phyloP scores from a whole-genome alignment of 2,888 invertebrate species.

The Tinea trinotella region DNA sequence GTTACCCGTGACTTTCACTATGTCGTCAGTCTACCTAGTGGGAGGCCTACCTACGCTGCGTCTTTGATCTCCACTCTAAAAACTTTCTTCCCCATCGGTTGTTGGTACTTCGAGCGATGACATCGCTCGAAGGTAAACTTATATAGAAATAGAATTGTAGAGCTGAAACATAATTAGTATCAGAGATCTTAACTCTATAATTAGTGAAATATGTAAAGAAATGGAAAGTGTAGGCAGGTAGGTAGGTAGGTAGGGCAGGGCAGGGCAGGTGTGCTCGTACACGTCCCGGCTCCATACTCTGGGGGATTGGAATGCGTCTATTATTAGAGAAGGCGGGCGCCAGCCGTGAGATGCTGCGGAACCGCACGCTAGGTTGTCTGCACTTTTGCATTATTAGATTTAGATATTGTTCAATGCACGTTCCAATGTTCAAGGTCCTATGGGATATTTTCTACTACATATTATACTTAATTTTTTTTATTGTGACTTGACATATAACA shows the following conservation, averaged over 20 bases:
- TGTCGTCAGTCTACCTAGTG: too few relatives aligned
- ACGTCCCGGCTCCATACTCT: constrained; percentile 3
- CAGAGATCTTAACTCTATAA: too few relatives aligned
- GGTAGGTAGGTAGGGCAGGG: not conserved
- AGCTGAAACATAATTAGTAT: too few relatives aligned
- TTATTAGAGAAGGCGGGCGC: constrained; percentile 62
- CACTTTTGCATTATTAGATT: not conserved
- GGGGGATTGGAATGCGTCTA: constrained; percentile 51
- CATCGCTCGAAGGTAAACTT: too few relatives aligned
- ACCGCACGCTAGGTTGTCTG: constrained; percentile 7
- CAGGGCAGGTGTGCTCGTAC: not conserved
- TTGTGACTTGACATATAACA: too few relatives aligned
- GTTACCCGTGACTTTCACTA: too few relatives aligned
- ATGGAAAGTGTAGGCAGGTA: constrained; percentile 7
- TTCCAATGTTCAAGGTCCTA: not conserved
- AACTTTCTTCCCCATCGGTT: too few relatives aligned
- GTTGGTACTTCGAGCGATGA: too few relatives aligned
- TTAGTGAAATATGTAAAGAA: too few relatives aligned
- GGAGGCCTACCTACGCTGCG: too few relatives aligned
- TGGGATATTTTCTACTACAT: not conserved
- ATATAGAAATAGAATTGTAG: too few relatives aligned
- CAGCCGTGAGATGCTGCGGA: constrained; percentile 26
- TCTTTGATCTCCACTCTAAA: too few relatives aligned
- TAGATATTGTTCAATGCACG: not conserved
- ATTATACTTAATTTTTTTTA: not conserved